Evolutionary conservation across 2,888 invertebrate genomes (phyloP), one percentile per base, ranked within the genome.

Genomic region (Caenorhabditis japonica): DNA sequence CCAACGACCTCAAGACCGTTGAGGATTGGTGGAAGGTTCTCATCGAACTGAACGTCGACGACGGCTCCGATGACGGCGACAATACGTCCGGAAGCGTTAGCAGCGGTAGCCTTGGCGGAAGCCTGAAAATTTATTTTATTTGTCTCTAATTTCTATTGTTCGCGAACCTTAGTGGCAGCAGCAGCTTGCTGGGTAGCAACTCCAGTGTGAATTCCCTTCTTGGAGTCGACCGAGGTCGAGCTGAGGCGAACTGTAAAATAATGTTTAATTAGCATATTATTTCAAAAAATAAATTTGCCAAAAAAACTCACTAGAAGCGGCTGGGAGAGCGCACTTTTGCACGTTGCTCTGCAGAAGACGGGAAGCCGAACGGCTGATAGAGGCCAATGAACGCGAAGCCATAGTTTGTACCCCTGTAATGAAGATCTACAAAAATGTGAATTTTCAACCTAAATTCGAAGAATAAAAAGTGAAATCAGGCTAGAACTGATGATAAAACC

Each of bases 11-110:
- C 95, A 78, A 97, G 90, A 21, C 96, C 94, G 89, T 96, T 97
- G 77, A 97, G 91, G 88, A 97, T 97, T 12, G 94, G 93, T 33
- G 97, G 97, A 61, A 97, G 90, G 21, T 91, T 90, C 69, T 92
- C 93, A 55, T 95, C 95, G 87, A 97, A 97, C 88, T 95, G 94
- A 0, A 95, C 95, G 88, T 97, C 97, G 41, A 97, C 96, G 77
- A 97, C 96, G 85, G 97, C 96, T 89, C 96, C 96, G 88, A 97
- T 97, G 60, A 97, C 95, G 84, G 93, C 95, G 39, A 95, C 94
- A 79, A 97, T 83, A 58, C 84, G 82, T 72, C 86, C 86, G 69
- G 81, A 83, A 43, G 84, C 79, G 46, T 78, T 83, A 21, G 75
- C 64, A 43, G 72, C 75, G 44, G 79, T 68, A 41, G 82, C 75